phyloP scores from a whole-genome alignment of 2,113 vertebrate genomes.

The Corynorhinus townsendii region DNA sequence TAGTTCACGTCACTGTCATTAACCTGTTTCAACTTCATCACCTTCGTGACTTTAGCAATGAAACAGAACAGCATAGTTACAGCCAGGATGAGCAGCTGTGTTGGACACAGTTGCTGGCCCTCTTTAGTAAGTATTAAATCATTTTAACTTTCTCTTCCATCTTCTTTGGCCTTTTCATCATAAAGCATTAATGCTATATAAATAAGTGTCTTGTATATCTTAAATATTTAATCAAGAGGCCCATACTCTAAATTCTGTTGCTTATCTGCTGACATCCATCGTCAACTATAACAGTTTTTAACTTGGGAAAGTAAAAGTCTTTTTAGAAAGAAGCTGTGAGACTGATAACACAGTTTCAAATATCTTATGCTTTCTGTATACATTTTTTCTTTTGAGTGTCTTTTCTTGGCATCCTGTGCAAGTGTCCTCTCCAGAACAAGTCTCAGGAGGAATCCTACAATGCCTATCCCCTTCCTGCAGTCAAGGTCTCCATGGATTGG shows the following conservation, averaged over 20 bases:
- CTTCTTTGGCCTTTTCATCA: not conserved
- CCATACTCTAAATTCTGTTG: not conserved
- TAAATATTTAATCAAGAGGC: not conserved
- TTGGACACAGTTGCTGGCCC: constrained; percentile 95
- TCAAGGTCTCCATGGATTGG: constrained; percentile 99
- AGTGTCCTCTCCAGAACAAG: constrained; percentile 90
- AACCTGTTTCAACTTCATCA: constrained; percentile 98
- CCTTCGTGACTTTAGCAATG: constrained; percentile 91
- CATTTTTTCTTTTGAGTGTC: constrained; percentile 84
- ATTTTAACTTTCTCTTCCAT: not conserved
- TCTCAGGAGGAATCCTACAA: constrained; percentile 89
- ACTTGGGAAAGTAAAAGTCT: not conserved
- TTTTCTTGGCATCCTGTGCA: constrained; percentile 95
- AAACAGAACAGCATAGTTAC: constrained; percentile 86
- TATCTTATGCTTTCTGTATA: not conserved
- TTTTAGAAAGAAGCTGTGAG: constrained; percentile 26
- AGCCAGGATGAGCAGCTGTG: constrained; percentile 90
- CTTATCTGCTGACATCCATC: not conserved
- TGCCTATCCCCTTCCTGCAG: constrained; percentile 94
- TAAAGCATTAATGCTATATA: not conserved
- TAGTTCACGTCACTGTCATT: constrained; percentile 97
- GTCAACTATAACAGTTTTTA: not conserved
- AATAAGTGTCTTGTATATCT: not conserved
- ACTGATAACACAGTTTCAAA: constrained; percentile 13
- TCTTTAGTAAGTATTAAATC: constrained; percentile 89